Evolutionary conservation across 2,113 vertebrate genomes (phyloP), one percentile per base, ranked within the genome.

Genomic region (Barbus barbus): DNA sequence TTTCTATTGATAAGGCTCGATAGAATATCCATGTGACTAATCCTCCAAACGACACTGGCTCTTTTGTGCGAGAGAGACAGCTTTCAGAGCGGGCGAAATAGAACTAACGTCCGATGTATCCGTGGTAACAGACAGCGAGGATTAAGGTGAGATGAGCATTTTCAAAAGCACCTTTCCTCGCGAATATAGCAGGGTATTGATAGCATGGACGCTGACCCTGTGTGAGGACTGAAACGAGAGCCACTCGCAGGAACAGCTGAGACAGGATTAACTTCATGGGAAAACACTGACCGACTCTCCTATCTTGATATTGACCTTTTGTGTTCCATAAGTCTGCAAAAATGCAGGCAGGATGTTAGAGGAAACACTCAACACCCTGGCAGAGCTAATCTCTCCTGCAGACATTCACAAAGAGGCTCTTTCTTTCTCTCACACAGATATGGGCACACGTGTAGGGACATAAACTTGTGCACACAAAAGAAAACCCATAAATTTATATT

Each of bases 251-350:
- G 90, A 93, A 92, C 91, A 93, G 91, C 90, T 92, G 90, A 93
- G 90, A 93, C 3, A 86, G 91, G 93, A 93, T 94, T 94, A 94
- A 91, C 87, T 91, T 87, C 92, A 90, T 94, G 92, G 93, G 93
- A 94, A 93, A 88, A 82, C 36, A 76, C 80, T 78, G 81, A 89
- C 82, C 74, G 85, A 88, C 82, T 87, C 85, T 83, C 31, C 91
- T 89, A 88, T 90, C 91, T 81, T 87, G 86, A 90, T 91, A 90
- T 89, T 92, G 92, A 90, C 90, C 92, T 90, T 92, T 92, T 91
- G 92, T 92, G 85, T 86, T 86, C 89, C 77, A 76, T 84, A 88
- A 90, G 86, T 91, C 90, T 84, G 83, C 71, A 5, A 28, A 71
- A 85, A 90, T 92, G 89, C 87, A 86, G 91, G 90, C 78, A 88